Base-by-base conservation (phyloP, 2,113 vertebrate species). In the Ondatra zibethicus region DNA sequence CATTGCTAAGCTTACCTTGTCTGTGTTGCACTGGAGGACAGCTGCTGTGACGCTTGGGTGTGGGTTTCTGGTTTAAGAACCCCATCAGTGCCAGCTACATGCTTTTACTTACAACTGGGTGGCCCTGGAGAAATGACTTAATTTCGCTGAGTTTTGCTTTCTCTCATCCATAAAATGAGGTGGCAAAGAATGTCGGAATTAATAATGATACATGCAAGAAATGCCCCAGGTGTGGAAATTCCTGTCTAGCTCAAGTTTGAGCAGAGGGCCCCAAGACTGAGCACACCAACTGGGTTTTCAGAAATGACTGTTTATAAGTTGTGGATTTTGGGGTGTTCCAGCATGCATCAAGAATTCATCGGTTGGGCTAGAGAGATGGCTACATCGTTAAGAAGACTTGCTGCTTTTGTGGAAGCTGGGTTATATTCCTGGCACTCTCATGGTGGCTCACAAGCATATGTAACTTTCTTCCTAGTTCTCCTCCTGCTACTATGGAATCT, bases 131-230 rank as follows among this genome's bases (percentile, higher is more conserved):
- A 73, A 55, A 3, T 61, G 66, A 95, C 39, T 87, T 72, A 66
- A 42, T 45, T 65, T 89, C 31, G 88, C 42, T 29, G 88, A 80
- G 47, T 55, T 92, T 58, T 80, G 33, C 33, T 97, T 96, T 97
- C 73, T 80, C 23, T 58, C 21, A 45, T 80, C 50, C 88, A 47
- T 84, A 72, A 81, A 77, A 81, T 76, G 33, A 78, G 39, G 14
- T 72, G 36, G 52, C 50, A 91, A 39, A 85, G 55, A 86, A 10
- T n/a, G 80, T 58, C 25, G 86, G 92, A 87, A 66, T 81, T 68
- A 91, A 29, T 86, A 50, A 21, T 58, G 27, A 63, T 80, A 7
- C 14, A 63, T 65, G 58, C 50, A 80, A 63, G 93, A 66, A 90
- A 39, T 58, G 36, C 29, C 0, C 8, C 23, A 16, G 31, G 50